Evolutionary conservation across 2,888 invertebrate species (phyloP), one percentile per base, ranked within the genome.

Genomic region (Cylindroiulus punctatus): DNA sequence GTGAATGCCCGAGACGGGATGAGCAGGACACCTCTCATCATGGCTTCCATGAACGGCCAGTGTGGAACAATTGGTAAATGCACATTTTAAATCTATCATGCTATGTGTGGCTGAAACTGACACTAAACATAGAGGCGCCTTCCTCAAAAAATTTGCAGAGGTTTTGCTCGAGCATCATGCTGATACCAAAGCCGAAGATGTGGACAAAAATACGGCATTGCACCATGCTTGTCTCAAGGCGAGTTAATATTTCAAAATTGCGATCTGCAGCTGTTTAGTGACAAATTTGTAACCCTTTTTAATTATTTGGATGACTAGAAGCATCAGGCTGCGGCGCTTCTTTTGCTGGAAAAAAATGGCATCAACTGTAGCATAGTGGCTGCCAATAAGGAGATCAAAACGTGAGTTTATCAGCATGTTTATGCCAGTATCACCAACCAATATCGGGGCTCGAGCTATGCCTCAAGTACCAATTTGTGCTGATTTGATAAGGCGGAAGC

Each of bases 141-240:
- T 40, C 40, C 84, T 12, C 36, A 12, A 40, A 30, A 40, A 40
- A 3, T n/a, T 91, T 91, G 65, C 90, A 93, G 93, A 93, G 88
- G 89, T 93, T 86, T 90, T 93, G 87, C 89, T 94, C 87, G 92
- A 92, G 86, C 91, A 91, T 89, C 92, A 92, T 87, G 92, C 93
- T 8, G 92, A 93, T 88, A 90, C 92, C 86, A 91, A 91, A 26
- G 90, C 91, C 42, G 90, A 90, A 86, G 94, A 94, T 89, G 91
- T 91, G 26, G 91, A 92, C 81, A 92, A 92, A 88, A 93, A 93
- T 89, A 93, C 93, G n/a, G 93, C 93, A 40, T 90, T 94, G 88
- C 94, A 94, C 89, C 92, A 93, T 89, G 93, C 94, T 42, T 94
- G 94, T 89, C 90, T 92, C 88, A 92, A 92, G 89, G 92, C 91